Base-by-base conservation (phyloP, 2,888 invertebrate species). In the Thymelicus lineola region DNA sequence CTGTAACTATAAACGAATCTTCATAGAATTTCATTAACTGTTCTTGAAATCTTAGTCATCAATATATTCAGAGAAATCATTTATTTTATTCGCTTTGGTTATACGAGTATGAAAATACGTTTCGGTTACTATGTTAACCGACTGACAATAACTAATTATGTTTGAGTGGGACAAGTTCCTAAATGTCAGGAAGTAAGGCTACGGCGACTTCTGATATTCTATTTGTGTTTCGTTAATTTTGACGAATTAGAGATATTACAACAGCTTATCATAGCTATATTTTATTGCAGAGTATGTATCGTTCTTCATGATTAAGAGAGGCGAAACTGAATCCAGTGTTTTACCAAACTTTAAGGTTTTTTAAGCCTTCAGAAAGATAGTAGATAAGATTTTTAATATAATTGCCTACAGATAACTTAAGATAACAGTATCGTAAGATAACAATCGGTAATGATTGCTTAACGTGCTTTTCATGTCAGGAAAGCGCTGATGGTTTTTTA, bases 91-190 rank as follows among this genome's bases (percentile, higher is more conserved):
- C 7, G 48, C 6, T 50, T 15, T 9, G 17, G 7, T 50, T 17
- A 12, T 42, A n/a, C n/a, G 38, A 38, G 9, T n/a, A 17, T 7
- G 15, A 15, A 20, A 55, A 20, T 28, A 28, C 55, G 55, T 55
- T 55, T 55, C 55, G 28, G 28, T 28, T 28, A 28, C 9, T 42
- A 4, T 42, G 42, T 42, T 42, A 12, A 38, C 50, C 60, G 57
- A n/a, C 48, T 28, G 68, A 68, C 63, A 58, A 48, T 69, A 63
- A 69, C 63, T 36, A 69, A 69, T 69, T 69, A 63, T 69, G 58
- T 62, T 48, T 28, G 69, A 58, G 28, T 17, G 20, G 58, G 36
- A 15, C 20, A 46, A 17, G 17, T 63, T 69, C 20, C 35, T 20
- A 60, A 46, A 60, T 69, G 69, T 69, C 48, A 69, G 63, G 57